phyloP scores from a whole-genome alignment of 2,797 vertebrate species.

The Petrocephalus schoutedeni region DNA sequence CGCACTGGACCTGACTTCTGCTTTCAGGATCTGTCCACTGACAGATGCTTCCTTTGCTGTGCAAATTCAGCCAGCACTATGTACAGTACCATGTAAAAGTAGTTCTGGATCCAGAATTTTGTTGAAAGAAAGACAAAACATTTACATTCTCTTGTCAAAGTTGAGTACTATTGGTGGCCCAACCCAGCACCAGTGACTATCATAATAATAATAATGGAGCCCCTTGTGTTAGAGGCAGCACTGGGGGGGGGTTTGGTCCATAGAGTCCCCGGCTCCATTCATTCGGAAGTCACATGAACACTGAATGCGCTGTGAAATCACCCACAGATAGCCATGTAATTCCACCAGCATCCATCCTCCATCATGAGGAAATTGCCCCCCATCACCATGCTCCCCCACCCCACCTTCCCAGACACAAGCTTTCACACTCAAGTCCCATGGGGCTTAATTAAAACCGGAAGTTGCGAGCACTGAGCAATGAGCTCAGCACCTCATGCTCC shows the following conservation, averaged over 20 bases:
- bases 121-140: neutral
- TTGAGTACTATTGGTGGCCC: neutral
- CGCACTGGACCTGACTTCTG: neutral
- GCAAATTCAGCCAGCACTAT: neutral
- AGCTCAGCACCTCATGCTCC: neutral
- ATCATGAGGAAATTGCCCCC: neutral
- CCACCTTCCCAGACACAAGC: neutral
- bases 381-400: neutral
- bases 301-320: neutral
- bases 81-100: neutral
- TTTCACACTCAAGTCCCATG: neutral
- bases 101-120: neutral
- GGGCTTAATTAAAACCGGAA: conserved; percentile 1
- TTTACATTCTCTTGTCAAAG: neutral
- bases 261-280: neutral
- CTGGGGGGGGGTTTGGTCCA: neutral
- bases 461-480: neutral
- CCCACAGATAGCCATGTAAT: neutral
- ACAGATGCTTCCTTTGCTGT: neutral
- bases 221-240: neutral
- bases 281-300: neutral
- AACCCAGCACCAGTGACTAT: neutral
- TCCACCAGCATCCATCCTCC: neutral
- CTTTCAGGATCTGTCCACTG: neutral
- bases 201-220: neutral